Evolutionary conservation across 2,797 vertebrate species (phyloP).

Genomic region (Bradypodion pumilum): DNA sequence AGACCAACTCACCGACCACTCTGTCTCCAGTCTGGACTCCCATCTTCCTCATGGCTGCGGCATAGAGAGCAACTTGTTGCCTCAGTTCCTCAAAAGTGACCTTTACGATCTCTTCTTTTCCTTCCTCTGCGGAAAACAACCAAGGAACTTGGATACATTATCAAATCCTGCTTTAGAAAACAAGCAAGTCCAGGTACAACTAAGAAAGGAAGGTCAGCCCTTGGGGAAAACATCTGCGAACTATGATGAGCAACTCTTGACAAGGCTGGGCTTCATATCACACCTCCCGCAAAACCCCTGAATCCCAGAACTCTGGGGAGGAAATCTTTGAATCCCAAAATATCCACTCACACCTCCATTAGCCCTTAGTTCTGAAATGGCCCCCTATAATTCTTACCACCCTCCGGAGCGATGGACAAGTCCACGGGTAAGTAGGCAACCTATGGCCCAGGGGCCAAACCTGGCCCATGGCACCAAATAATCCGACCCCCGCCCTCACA

Average conservation of each 20-base stretch:
- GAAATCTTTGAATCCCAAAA: too few species aligned
- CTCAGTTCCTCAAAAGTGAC: slow-evolving; percentile 91
- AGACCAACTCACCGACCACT: slow-evolving; percentile 86
- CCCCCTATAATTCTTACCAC: background rate
- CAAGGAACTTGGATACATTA: background rate
- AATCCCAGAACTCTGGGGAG: too few species aligned
- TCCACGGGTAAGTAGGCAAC: too few species aligned
- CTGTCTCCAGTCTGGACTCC: slow-evolving; percentile 88
- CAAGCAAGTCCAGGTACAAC: background rate
- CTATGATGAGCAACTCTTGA: too few species aligned
- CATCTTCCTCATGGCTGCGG: slow-evolving; percentile 95
- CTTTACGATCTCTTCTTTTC: slow-evolving; percentile 88
- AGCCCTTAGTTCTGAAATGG: background rate
- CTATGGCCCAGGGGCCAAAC: too few species aligned
- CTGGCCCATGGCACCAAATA: too few species aligned
- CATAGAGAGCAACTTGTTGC: slow-evolving; percentile 87
- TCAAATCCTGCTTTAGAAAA: too few species aligned
- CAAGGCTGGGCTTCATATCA: too few species aligned
- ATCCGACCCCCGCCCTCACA: too few species aligned
- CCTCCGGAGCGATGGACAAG: background rate
- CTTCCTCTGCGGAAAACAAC: slow-evolving; percentile 80
- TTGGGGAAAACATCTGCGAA: background rate
- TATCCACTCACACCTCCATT: background rate
- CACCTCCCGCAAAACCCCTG: too few species aligned
- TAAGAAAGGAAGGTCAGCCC: background rate